A percentile compares a stretch with the other conserved stretches of the same genome.
Conservation (phyloP, 2,797 vertebrate genomes). For the Epinephelus malabaricus region DNA sequence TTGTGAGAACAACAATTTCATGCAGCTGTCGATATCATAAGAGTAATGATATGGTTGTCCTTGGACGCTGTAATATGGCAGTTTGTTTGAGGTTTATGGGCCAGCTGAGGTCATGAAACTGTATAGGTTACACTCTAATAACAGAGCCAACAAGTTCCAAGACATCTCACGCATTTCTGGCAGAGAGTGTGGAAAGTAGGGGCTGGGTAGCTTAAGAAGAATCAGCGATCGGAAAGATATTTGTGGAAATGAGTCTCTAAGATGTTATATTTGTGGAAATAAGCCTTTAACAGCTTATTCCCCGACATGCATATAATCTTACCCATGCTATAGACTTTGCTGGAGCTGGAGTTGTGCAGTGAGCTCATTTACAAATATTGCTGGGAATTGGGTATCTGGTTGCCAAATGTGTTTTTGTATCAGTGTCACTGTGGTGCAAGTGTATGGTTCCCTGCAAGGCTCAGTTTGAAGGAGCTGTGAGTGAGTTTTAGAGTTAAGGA, state of each 20-base stretch:
- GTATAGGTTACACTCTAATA: slow-evolving; percentile 69
- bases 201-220: slow-evolving; percentile 43
- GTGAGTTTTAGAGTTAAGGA: slow-evolving; percentile 20
- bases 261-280: slow-evolving; percentile 52
- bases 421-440: slow-evolving; percentile 18
- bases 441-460: slow-evolving; percentile 16
- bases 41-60: slow-evolving; percentile 67
- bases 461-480: slow-evolving; percentile 25
- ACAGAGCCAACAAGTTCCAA: slow-evolving; percentile 64
- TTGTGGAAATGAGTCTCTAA: slow-evolving; percentile 60
- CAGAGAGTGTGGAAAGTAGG: slow-evolving; percentile 59
- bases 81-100: slow-evolving; percentile 66
- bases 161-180: slow-evolving; percentile 67
- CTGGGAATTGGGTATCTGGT: slow-evolving; percentile 29
- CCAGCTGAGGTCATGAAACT: slow-evolving; percentile 74
- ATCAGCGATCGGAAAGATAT: slow-evolving; percentile 59
- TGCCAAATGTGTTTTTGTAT: slow-evolving; percentile 46
- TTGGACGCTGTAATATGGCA: slow-evolving; percentile 66
- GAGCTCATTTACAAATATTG: slow-evolving; percentile 30
- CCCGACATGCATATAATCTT: slow-evolving; percentile 52
- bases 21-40: slow-evolving; percentile 62
- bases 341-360: slow-evolving; percentile 40
- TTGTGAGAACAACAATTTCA: slow-evolving; percentile 51
- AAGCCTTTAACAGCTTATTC: slow-evolving; percentile 51
- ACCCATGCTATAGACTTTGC: slow-evolving; percentile 50